These are phyloP conservation scores for Oreochromis grahami DNA, from an alignment of 2,797 vertebrate species.

Conservation along the genomic window DNA sequence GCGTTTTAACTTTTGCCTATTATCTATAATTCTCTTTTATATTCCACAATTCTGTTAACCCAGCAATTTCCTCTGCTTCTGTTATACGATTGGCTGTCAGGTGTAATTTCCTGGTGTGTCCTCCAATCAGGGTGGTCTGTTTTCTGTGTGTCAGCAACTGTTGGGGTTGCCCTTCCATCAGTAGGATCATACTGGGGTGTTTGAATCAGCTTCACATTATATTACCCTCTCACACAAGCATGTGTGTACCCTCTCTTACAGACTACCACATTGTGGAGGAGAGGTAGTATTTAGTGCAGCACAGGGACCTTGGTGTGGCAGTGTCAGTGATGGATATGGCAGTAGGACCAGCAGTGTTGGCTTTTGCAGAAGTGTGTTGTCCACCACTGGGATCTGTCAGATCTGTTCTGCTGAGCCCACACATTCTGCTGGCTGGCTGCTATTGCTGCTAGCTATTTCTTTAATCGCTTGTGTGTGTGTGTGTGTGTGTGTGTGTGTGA, in stretches of 20 bases:
- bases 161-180: slow-evolving; percentile 50
- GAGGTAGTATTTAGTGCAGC: slow-evolving; percentile 41
- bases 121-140: slow-evolving; percentile 61
- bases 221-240: slow-evolving; percentile 6
- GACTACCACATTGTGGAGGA: not conserved
- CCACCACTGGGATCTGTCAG: slow-evolving; percentile 64
- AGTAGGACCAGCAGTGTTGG: slow-evolving; percentile 56
- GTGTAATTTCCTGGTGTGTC: slow-evolving; percentile 62
- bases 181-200: slow-evolving; percentile 45
- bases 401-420: slow-evolving; percentile 62
- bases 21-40: not conserved
- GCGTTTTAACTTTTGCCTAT: not conserved
- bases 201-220: slow-evolving; percentile 29
- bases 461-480: not conserved
- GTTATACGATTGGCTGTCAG: slow-evolving; percentile 65
- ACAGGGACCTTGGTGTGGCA: slow-evolving; percentile 51
- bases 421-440: slow-evolving; percentile 52
- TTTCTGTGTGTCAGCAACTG: slow-evolving; percentile 56
- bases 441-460: slow-evolving; percentile 33
- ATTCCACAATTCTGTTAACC: slow-evolving; percentile 26
- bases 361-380: slow-evolving; percentile 49
- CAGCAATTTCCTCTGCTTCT: slow-evolving; percentile 29
- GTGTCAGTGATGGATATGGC: slow-evolving; percentile 71
- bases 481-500: not conserved
- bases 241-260: not conserved